A percentile compares a stretch with the other conserved stretches of the same genome.
phyloP scores from a whole-genome alignment of 2,113 vertebrate genomes.

The Irena cyanogastra region DNA sequence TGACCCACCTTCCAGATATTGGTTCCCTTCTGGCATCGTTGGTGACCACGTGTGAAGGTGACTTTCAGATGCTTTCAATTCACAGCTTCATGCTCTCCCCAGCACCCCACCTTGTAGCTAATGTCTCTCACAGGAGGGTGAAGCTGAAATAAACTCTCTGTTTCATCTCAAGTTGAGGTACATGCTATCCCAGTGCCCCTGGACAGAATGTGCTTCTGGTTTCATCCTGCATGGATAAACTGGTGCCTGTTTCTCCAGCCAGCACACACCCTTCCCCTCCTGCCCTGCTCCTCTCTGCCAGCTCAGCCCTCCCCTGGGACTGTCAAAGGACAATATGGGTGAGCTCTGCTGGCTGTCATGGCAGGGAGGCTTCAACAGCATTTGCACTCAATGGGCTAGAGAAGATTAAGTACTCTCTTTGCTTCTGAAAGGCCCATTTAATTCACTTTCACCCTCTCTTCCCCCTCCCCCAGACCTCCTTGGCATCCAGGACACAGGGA shows the following conservation, averaged over 20 bases:
- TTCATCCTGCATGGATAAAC: background rate
- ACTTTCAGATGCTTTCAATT: background rate
- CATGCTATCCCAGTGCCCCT: accelerated
- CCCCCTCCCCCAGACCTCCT: background rate
- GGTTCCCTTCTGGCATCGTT: background rate
- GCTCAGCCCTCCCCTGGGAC: background rate
- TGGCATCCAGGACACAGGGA: constrained; percentile 49
- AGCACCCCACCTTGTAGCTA: background rate
- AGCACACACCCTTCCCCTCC: background rate
- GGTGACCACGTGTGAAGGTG: background rate
- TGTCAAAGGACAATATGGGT: background rate
- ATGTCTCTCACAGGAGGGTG: background rate
- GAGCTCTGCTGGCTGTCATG: background rate
- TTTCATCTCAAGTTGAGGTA: background rate
- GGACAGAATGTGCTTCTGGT: background rate
- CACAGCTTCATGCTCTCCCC: too few species aligned
- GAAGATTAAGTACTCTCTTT: constrained; percentile 35
- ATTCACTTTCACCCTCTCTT: constrained; percentile 26
- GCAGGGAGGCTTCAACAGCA: background rate
- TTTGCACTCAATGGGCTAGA: background rate
- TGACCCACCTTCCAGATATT: background rate
- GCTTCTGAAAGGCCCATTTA: constrained; percentile 53
- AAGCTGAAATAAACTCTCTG: background rate
- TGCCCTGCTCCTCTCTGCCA: background rate
- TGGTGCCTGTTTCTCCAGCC: background rate